A percentile compares a stretch with the other conserved stretches of the same genome.
Evolutionary conservation across 2,797 vertebrate genomes (phyloP).

Genomic region (Karalla daura): DNA sequence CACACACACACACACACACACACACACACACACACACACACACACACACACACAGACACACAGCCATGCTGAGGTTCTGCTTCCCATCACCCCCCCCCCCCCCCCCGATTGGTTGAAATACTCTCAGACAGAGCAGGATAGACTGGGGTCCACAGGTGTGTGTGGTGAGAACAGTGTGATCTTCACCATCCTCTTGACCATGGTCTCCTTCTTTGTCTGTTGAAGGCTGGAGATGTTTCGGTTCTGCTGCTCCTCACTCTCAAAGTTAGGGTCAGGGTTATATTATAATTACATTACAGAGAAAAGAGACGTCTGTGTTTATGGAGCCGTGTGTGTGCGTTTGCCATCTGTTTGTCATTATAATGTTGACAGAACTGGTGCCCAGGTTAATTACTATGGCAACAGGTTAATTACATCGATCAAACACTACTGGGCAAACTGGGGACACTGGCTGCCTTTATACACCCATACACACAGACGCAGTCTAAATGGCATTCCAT

Average conservation of each 20-base stretch:
- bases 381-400: constrained; percentile 77
- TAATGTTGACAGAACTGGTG: constrained; percentile 70
- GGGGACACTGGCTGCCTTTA: constrained; percentile 56
- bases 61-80: constrained; percentile 63
- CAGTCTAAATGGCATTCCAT: constrained; percentile 72
- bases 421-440: constrained; percentile 70
- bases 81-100: constrained; percentile 68
- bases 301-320: no score
- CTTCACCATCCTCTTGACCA: no score
- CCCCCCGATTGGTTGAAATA: constrained; percentile 10
- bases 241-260: no score
- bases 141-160: no score
- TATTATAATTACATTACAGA: no score
- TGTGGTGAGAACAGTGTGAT: no score
- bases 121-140: no score
- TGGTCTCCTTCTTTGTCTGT: no score
- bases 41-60: constrained; percentile 19
- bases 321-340: constrained; percentile 30
- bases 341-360: constrained; percentile 79
- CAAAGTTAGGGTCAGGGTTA: no score
- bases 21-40: constrained; percentile 1
- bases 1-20: constrained; percentile 60
- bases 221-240: no score
- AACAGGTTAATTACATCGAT: constrained; percentile 82
- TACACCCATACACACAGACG: constrained; percentile 19